Conservation (phyloP, 2,888 invertebrate species). For the Drosophila yooni region DNA sequence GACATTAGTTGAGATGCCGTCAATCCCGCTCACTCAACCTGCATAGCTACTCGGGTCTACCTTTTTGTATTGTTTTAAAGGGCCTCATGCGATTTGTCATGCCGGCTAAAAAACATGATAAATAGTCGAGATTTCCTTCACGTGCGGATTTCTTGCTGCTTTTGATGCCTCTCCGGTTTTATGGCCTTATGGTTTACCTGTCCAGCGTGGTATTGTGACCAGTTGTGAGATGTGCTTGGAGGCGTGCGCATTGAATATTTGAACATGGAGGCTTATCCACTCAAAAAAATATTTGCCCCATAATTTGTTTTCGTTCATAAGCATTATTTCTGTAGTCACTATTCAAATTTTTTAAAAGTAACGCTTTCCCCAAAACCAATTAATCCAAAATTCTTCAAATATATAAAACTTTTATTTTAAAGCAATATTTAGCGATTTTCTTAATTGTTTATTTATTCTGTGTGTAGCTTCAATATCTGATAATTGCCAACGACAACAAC, state of each 20-base stretch:
- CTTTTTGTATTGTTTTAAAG: constrained; percentile 8
- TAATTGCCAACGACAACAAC: constrained; percentile 41
- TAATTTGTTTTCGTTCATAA: not conserved
- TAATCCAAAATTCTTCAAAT: not conserved
- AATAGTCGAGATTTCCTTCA: constrained; percentile 65
- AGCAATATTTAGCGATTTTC: not conserved
- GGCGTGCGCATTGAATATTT: constrained; percentile 10
- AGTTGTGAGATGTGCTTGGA: constrained; percentile 1
- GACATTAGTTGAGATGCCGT: constrained; percentile 59
- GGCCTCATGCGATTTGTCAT: constrained; percentile 51
- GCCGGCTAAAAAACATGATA: constrained; percentile 53
- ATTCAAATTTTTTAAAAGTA: not conserved
- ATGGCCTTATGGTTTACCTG: constrained; percentile 45
- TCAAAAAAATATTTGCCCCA: not conserved
- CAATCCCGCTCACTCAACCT: not conserved
- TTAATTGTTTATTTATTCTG: not conserved
- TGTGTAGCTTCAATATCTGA: constrained; percentile 30
- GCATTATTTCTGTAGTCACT: not conserved
- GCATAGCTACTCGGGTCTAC: not conserved
- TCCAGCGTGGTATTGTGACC: constrained; percentile 35
- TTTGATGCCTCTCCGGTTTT: not conserved
- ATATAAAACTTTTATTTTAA: not conserved
- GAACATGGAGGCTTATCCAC: not conserved
- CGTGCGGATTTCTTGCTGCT: not conserved
- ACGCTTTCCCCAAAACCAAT: not conserved